A percentile compares a stretch with the other conserved stretches of the same genome.
Evolutionary conservation across 2,113 vertebrate genomes (phyloP).

Genomic region (Mesocricetus auratus): DNA sequence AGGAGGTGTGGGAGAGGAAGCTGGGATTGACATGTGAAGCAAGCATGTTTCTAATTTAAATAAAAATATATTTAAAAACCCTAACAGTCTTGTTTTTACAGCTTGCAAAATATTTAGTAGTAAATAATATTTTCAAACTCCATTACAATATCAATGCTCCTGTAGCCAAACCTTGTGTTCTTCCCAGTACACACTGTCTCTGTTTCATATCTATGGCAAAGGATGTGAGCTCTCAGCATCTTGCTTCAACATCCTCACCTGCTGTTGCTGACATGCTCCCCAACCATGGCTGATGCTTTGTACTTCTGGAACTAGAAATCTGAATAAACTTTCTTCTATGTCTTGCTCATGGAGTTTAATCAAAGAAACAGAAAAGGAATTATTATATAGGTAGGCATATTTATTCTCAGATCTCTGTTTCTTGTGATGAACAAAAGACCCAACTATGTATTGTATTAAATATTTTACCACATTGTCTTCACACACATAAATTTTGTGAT

Average conservation of each 20-base stretch:
- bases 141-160: not conserved
- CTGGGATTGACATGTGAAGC: no score
- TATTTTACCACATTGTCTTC: not conserved
- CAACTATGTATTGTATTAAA: not conserved
- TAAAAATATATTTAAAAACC: no score
- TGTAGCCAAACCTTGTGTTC: not conserved
- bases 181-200: not conserved
- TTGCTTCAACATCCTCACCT: not conserved
- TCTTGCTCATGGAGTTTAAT: not conserved
- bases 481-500: not conserved
- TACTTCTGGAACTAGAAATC: not conserved
- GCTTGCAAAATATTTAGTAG: not conserved
- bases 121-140: not conserved
- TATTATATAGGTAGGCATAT: no score
- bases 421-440: not conserved
- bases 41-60: no score
- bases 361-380: no score
- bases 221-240: not conserved
- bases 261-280: not conserved
- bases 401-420: not conserved
- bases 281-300: not conserved
- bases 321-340: not conserved
- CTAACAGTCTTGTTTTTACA: not conserved
- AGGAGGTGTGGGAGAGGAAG: no score
- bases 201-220: not conserved